A percentile compares a stretch with the other conserved stretches of the same genome.
These are phyloP conservation scores for Tonatia bakeri DNA, from an alignment of 2,113 vertebrate species.

Conservation along the genomic window DNA sequence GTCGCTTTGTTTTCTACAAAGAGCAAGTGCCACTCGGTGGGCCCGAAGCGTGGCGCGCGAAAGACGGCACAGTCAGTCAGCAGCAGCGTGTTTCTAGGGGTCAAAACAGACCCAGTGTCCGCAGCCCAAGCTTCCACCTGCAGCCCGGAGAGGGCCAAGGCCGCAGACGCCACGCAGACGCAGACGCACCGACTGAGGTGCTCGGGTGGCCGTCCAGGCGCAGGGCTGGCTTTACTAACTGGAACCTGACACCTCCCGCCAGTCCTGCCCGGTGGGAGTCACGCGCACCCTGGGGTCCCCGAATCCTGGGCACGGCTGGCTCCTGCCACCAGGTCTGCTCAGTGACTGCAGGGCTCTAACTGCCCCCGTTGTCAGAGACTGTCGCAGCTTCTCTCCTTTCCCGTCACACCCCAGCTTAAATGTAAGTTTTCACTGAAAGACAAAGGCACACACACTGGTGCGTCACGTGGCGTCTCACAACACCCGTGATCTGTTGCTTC, in stretches of 20 bases:
- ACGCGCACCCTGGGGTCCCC: neutral
- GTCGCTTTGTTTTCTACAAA: neutral
- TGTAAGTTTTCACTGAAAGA: neutral
- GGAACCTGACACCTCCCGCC: neutral
- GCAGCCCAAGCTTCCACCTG: neutral
- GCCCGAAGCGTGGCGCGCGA: neutral
- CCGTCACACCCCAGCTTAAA: neutral
- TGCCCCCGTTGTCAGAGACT: neutral
- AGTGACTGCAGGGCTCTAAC: rapidly evolving
- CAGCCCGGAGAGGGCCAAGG: neutral
- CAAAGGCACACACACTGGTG: rapidly evolving
- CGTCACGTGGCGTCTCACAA: rapidly evolving
- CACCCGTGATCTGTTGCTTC: neutral
- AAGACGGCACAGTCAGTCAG: neutral
- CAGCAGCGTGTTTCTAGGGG: neutral
- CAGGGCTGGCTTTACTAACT: no score
- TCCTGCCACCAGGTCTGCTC: neutral
- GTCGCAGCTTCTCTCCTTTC: neutral
- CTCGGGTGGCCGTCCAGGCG: neutral
- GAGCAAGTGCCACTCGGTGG: neutral
- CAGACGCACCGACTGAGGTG: neutral
- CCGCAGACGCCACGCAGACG: neutral
- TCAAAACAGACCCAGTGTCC: neutral
- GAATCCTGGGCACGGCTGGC: neutral
- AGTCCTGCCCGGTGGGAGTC: neutral